phyloP scores from a whole-genome alignment of 2,113 vertebrate species.

The Tragelaphus buxtoni region DNA sequence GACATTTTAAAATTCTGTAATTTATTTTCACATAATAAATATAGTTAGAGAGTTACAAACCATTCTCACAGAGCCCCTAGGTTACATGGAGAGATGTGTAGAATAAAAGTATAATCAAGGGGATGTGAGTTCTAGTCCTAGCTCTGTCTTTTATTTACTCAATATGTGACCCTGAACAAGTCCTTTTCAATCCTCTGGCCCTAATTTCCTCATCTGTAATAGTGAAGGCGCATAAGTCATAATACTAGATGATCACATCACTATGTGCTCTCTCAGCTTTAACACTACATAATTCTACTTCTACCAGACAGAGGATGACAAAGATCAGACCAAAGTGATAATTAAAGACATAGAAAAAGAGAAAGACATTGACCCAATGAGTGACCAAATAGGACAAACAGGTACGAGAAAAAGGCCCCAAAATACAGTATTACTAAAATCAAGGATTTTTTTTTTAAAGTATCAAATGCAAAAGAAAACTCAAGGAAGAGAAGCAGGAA shows the following conservation, averaged over 20 bases:
- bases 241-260: neutral
- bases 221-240: conserved; percentile 1
- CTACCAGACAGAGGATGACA: neutral
- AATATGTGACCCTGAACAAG: neutral
- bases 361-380: neutral
- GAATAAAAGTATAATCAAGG: neutral
- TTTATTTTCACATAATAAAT: neutral
- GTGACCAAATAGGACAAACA: neutral
- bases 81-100: neutral
- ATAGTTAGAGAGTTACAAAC: neutral
- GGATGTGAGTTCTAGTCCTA: neutral
- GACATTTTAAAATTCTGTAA: neutral
- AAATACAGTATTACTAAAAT: conserved; percentile 2
- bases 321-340: conserved; percentile 3
- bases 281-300: neutral
- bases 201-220: neutral
- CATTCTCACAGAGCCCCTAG: neutral
- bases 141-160: conserved; percentile 14
- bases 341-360: neutral
- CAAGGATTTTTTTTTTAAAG: neutral
- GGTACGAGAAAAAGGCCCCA: neutral
- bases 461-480: neutral
- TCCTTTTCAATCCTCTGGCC: neutral
- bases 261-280: neutral
- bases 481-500: neutral